phyloP scores from a whole-genome alignment of 2,888 invertebrate genomes.

The Chironomus tentans region DNA sequence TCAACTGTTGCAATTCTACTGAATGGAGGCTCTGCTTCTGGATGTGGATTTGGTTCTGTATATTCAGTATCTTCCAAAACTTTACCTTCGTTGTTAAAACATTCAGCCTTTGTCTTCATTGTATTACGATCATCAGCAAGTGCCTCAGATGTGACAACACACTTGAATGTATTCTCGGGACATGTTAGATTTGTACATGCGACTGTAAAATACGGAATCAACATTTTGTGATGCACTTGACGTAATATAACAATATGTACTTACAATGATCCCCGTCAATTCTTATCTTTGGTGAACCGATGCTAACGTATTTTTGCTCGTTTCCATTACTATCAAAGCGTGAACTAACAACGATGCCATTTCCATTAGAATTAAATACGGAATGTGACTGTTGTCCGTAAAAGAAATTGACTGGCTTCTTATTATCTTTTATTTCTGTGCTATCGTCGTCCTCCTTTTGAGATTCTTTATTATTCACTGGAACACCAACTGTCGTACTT shows the following conservation, averaged over 20 bases:
- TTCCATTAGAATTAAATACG: not conserved
- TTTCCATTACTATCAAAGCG: not conserved
- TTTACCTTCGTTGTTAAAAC: not conserved
- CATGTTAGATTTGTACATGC: not conserved
- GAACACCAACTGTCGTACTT: not conserved
- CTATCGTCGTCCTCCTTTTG: not conserved
- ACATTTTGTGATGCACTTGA: not conserved
- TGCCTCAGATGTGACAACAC: constrained; percentile 4
- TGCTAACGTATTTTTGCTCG: not conserved
- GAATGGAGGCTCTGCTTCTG: not conserved
- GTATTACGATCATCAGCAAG: not conserved
- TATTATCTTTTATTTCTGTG: no score
- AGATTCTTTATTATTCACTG: no score
- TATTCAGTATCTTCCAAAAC: not conserved
- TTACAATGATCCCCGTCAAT: constrained; percentile 14
- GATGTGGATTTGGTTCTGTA: constrained; percentile 6
- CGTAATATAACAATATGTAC: not conserved
- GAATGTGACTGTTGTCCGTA: not conserved
- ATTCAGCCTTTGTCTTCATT: constrained; percentile 8
- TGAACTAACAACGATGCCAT: not conserved
- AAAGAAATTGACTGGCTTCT: not conserved
- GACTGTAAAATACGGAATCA: not conserved
- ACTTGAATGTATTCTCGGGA: not conserved
- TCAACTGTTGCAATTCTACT: not conserved
- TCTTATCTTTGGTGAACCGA: not conserved